Conservation (phyloP, 2,888 invertebrate genomes). For the Dugesia japonica region DNA sequence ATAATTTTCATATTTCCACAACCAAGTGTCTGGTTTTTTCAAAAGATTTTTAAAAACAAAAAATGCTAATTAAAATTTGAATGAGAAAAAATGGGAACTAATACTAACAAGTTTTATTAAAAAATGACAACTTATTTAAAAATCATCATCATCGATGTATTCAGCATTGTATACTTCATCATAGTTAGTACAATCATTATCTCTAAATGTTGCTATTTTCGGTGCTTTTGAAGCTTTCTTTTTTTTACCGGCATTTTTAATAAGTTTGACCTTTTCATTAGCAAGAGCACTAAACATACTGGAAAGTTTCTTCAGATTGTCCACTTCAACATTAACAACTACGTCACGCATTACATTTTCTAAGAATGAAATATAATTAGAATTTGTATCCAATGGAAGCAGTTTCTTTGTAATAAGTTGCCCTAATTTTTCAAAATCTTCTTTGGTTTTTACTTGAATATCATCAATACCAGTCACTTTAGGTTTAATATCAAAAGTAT, state of each 20-base stretch:
- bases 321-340: neutral
- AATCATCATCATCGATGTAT: too few species aligned
- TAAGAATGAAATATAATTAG: neutral
- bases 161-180: too few species aligned
- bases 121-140: neutral
- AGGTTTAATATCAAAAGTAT: neutral
- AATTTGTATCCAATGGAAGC: neutral
- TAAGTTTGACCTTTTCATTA: neutral
- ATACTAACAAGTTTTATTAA: too few species aligned
- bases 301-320: neutral
- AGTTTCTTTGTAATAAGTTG: neutral
- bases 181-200: neutral
- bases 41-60: too few species aligned
- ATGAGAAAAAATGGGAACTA: too few species aligned
- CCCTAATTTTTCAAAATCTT: neutral
- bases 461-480: neutral
- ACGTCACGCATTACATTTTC: neutral
- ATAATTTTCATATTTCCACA: too few species aligned
- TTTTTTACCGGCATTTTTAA: neutral
- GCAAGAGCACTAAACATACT: neutral
- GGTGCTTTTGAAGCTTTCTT: neutral
- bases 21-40: too few species aligned
- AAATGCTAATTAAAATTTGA: too few species aligned
- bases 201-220: neutral
- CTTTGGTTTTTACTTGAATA: slow-evolving; percentile 2